A percentile compares a stretch with the other conserved stretches of the same genome.
Evolutionary conservation across 2,888 invertebrate species (phyloP).

Genomic region (Branchipolynoe longqiensis): DNA sequence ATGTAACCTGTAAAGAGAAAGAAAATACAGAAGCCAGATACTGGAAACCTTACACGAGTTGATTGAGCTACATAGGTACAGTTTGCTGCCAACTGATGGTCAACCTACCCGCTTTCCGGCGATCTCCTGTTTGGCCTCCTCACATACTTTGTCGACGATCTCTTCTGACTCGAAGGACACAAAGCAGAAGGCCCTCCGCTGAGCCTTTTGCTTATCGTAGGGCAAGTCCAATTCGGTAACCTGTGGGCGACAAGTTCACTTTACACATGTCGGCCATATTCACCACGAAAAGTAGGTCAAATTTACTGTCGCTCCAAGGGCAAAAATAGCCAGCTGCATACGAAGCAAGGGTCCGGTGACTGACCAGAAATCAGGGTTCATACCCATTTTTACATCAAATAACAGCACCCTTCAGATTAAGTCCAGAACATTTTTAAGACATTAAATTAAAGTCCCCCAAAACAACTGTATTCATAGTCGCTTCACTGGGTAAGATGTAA

Average conservation of each 20-base stretch:
- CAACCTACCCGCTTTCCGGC: conserved; percentile 94
- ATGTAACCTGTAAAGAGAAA: conserved; percentile 56
- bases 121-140: conserved; percentile 94
- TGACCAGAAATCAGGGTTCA: too few relatives aligned
- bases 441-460: too few relatives aligned
- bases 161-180: conserved; percentile 98
- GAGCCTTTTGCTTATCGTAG: conserved; percentile 97
- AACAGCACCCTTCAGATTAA: too few relatives aligned
- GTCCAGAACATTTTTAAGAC: too few relatives aligned
- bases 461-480: too few relatives aligned
- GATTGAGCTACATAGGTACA: not conserved
- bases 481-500: too few relatives aligned
- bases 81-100: not conserved
- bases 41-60: conserved; percentile 24
- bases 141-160: conserved; percentile 91
- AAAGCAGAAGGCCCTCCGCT: conserved; percentile 97
- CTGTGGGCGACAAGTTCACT: conserved; percentile 83
- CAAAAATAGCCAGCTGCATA: too few relatives aligned
- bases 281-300: too few relatives aligned
- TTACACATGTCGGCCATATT: not conserved
- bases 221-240: conserved; percentile 98
- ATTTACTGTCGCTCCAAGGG: too few relatives aligned
- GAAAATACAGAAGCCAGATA: conserved; percentile 53
- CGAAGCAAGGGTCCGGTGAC: too few relatives aligned
- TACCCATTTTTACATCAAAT: too few relatives aligned